Percentiles rank a stretch among this genome's conserved stretches.
phyloP scores from a whole-genome alignment of 2,113 vertebrate species.

The Bubo blakistoni region DNA sequence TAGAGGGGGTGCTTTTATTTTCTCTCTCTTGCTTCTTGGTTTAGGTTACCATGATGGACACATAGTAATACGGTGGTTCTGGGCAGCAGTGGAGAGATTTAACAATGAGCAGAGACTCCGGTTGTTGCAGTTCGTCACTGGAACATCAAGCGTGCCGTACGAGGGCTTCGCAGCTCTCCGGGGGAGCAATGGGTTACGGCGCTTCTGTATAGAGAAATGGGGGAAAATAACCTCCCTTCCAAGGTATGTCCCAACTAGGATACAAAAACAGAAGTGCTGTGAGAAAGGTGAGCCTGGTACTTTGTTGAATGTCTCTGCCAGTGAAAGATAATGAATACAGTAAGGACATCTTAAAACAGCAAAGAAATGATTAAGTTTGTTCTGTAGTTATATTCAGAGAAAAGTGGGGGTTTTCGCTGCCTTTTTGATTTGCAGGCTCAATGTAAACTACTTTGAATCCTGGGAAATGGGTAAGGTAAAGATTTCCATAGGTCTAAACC shows the following conservation, averaged over 20 bases:
- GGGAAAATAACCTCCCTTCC: conserved; percentile 96
- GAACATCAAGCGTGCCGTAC: conserved; percentile 95
- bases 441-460: not conserved
- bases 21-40: not conserved
- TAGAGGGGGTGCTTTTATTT: not conserved
- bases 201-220: conserved; percentile 99
- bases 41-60: conserved; percentile 96
- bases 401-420: not conserved
- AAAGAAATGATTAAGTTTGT: not conserved
- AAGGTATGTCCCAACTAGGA: conserved; percentile 73
- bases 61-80: conserved; percentile 97
- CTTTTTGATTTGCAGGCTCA: not conserved
- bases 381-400: not conserved
- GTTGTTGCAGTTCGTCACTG: conserved; percentile 94
- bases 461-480: not conserved
- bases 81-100: conserved; percentile 93
- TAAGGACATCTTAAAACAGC: not conserved
- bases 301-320: not conserved
- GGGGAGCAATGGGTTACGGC: conserved; percentile 91
- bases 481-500: not conserved
- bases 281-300: not conserved
- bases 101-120: conserved; percentile 96
- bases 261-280: not conserved
- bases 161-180: conserved; percentile 93
- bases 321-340: not conserved